A percentile compares a stretch with the other conserved stretches of the same genome.
These are phyloP conservation scores for Pardosa pseudoannulata DNA, from an alignment of 2,888 invertebrate species.

Conservation along the genomic window DNA sequence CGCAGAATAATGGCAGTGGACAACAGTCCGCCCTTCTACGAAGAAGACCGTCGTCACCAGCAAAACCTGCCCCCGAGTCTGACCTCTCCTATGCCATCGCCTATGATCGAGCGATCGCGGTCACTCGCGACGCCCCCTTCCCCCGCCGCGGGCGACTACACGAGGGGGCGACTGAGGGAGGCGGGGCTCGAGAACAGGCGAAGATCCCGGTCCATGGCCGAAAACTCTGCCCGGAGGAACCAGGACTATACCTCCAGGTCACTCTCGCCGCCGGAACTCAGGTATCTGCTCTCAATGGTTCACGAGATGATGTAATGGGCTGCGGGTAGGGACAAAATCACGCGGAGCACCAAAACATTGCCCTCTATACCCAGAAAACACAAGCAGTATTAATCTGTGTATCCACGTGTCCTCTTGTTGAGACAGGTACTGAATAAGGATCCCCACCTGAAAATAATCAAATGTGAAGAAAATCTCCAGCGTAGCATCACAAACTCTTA, in stretches of 20 bases:
- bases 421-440: too few relatives aligned
- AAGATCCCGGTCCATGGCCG: slow-evolving; percentile 61
- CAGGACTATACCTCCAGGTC: slow-evolving; percentile 81
- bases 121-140: slow-evolving; percentile 42
- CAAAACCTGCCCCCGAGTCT: slow-evolving; percentile 29
- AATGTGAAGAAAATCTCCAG: too few relatives aligned
- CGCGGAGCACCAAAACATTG: too few relatives aligned
- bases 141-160: slow-evolving; percentile 34
- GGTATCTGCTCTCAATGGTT: too few relatives aligned
- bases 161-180: slow-evolving; percentile 50
- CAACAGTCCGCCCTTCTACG: slow-evolving; percentile 58
- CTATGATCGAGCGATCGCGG: slow-evolving; percentile 39
- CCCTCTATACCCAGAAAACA: too few relatives aligned
- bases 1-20: slow-evolving; percentile 77
- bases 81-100: slow-evolving; percentile 25
- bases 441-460: too few relatives aligned
- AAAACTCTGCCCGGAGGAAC: slow-evolving; percentile 30
- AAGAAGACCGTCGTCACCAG: slow-evolving; percentile 33
- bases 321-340: too few relatives aligned
- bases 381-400: too few relatives aligned
- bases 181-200: slow-evolving; percentile 51
- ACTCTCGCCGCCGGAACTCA: slow-evolving; percentile 87
- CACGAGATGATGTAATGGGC: too few relatives aligned
- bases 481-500: too few relatives aligned
- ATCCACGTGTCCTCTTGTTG: too few relatives aligned